Percentiles rank a stretch among this genome's conserved stretches.
Conservation (phyloP, 1,140 invertebrate genomes). For the Pteromalus puparum region DNA sequence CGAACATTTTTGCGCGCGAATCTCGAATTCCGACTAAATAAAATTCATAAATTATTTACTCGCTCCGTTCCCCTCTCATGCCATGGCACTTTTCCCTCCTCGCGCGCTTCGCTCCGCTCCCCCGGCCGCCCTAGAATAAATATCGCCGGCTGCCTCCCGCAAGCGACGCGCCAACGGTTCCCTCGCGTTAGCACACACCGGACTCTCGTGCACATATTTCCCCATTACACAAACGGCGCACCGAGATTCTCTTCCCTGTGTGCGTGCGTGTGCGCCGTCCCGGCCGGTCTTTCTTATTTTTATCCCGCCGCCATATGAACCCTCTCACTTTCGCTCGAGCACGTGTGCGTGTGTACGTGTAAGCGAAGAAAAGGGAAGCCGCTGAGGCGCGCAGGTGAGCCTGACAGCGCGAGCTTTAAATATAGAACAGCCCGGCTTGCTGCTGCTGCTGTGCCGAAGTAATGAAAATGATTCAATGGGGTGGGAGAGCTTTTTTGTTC, state of each 20-base stretch:
- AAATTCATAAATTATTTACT: conserved; percentile 22
- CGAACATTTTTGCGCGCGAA: background rate
- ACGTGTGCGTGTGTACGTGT: background rate
- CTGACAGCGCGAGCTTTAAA: conserved; percentile 48
- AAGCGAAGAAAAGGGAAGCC: background rate
- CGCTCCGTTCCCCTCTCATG: background rate
- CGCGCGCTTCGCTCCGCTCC: background rate
- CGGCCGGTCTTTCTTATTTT: conserved; percentile 1
- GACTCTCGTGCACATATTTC: conserved; percentile 15
- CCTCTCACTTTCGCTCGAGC: background rate
- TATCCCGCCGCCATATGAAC: background rate
- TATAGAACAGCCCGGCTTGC: conserved; percentile 39
- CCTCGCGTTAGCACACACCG: background rate
- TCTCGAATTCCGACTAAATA: background rate
- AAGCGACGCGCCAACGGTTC: background rate
- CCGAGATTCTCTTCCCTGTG: background rate
- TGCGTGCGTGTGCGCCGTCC: background rate
- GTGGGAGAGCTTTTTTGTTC: background rate
- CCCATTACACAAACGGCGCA: conserved; percentile 10
- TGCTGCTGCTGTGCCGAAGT: background rate
- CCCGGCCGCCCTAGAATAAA: background rate
- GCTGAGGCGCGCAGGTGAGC: conserved; percentile 9
- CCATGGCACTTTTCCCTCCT: background rate
- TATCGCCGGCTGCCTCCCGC: background rate
- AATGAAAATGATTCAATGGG: conserved; percentile 31